Evolutionary conservation across 1,140 invertebrate genomes (phyloP), one percentile per base, ranked within the genome.

Genomic region (Pseudomyrmex concolor): DNA sequence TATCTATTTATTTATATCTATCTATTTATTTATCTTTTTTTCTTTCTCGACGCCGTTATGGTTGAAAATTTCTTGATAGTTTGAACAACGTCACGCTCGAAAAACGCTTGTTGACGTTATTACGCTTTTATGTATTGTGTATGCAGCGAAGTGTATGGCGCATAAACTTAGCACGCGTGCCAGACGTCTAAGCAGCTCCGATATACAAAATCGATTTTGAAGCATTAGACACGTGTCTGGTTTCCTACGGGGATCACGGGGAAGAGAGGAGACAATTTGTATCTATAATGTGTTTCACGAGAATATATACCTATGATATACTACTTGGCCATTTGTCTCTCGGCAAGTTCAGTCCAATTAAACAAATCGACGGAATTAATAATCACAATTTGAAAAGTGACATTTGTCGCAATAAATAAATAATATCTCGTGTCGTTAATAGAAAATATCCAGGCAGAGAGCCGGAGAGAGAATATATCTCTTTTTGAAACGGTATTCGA

Each of bases 401-500:
- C 34, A 34, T 34, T 34, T 34, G 34, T 34, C 34, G 34, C 34
- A 34, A 34, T 34, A 34, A 34, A 51, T 17, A 12, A 8, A 63
- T n/a, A 34, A 76, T 54, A 22, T 5, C 12, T 5, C 8, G 15
- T 15, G n/a, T 63, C 22, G 10, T 77, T 77, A 76, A 76, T 34
- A 34, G n/a, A 67, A 72, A 60, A 54, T 63, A 50, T 0, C 34
- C 2, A 4, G 19, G 22, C 1, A 15, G 13, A 54, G 4, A 34
- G 34, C 4, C 34, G 34, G 34, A 34, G 34, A 34, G 50, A 55
- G n/a, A n/a, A 9, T 13, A 3, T 12, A 4, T 59, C 55, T 22
- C 9, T 25, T 74, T 76, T 77, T 77, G 12, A 19, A 17, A 12
- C 72, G 17, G 55, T 17, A 13, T 66, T 66, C 12, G 50, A 55